These are phyloP conservation scores for Anableps anableps DNA, from an alignment of 2,797 vertebrate genomes.

Conservation along the genomic window DNA sequence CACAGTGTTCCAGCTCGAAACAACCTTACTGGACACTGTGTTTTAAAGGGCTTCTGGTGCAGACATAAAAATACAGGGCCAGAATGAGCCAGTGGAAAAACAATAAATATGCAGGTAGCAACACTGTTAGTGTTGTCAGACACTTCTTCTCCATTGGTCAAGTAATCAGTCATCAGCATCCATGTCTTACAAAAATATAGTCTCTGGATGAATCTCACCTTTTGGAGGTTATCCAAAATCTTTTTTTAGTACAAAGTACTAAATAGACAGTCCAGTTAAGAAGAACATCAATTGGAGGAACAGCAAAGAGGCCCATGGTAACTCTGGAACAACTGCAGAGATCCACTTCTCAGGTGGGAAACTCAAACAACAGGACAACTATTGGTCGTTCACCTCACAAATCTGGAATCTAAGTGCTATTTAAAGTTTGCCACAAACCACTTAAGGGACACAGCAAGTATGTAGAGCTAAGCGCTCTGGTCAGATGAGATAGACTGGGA, in stretches of 20 bases:
- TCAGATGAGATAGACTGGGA: neutral
- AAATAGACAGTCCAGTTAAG: neutral
- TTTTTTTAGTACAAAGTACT: neutral
- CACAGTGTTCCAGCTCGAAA: constrained; percentile 1
- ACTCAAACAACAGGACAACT: neutral
- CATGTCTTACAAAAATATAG: neutral
- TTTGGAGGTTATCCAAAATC: neutral
- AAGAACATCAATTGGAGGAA: neutral
- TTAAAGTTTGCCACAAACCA: neutral
- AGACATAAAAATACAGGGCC: constrained; percentile 8
- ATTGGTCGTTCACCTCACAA: neutral
- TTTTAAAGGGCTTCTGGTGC: constrained; percentile 9
- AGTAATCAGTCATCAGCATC: neutral
- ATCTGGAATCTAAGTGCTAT: neutral
- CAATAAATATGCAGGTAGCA: neutral
- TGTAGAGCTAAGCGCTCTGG: neutral
- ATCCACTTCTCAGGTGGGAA: neutral
- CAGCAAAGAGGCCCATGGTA: neutral
- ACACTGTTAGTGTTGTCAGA: constrained; percentile 1
- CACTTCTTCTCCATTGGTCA: neutral
- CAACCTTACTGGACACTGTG: constrained; percentile 5
- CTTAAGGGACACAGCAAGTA: neutral
- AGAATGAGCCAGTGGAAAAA: constrained; percentile 10
- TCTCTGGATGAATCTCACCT: neutral
- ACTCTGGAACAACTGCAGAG: neutral